Evolutionary conservation across 2,888 invertebrate genomes (phyloP).

Genomic region (Orthonevra nobilis): DNA sequence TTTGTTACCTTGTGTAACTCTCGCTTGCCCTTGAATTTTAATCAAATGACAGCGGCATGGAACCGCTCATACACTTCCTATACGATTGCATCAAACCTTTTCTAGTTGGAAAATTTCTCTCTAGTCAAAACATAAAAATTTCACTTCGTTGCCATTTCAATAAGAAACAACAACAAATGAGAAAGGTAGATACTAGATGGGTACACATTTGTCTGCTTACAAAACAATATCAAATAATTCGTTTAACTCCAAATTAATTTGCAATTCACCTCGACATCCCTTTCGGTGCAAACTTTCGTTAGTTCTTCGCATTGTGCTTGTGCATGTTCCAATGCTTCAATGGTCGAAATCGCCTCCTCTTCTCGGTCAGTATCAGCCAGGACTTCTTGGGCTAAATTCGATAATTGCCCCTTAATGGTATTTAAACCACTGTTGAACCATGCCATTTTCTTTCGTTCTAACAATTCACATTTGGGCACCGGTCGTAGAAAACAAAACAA

Average conservation of each 20-base stretch:
- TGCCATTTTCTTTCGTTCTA: slow-evolving; percentile 81
- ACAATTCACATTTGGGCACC: slow-evolving; percentile 37
- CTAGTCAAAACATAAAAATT: neutral
- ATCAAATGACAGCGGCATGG: neutral
- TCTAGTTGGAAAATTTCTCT: neutral
- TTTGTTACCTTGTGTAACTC: neutral
- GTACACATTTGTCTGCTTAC: slow-evolving; percentile 44
- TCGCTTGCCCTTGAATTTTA: neutral
- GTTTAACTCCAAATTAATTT: neutral
- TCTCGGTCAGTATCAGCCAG: slow-evolving; percentile 87
- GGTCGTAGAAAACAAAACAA: slow-evolving; percentile 18
- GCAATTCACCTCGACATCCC: slow-evolving; percentile 54
- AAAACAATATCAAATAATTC: slow-evolving; percentile 9
- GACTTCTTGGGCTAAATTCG: slow-evolving; percentile 93
- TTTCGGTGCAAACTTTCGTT: slow-evolving; percentile 50
- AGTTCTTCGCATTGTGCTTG: slow-evolving; percentile 58
- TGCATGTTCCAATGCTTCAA: slow-evolving; percentile 65
- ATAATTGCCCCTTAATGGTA: slow-evolving; percentile 92
- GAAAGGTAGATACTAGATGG: slow-evolving; percentile 7
- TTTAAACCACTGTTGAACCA: slow-evolving; percentile 83
- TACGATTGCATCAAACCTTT: neutral
- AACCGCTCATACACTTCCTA: neutral
- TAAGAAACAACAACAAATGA: slow-evolving; percentile 41
- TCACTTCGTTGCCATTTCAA: neutral
- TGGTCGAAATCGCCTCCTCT: slow-evolving; percentile 77